These are phyloP conservation scores for Paracentrotus lividus DNA, from an alignment of 53 echinoderm and acorn worm genomes.

Conservation along the genomic window DNA sequence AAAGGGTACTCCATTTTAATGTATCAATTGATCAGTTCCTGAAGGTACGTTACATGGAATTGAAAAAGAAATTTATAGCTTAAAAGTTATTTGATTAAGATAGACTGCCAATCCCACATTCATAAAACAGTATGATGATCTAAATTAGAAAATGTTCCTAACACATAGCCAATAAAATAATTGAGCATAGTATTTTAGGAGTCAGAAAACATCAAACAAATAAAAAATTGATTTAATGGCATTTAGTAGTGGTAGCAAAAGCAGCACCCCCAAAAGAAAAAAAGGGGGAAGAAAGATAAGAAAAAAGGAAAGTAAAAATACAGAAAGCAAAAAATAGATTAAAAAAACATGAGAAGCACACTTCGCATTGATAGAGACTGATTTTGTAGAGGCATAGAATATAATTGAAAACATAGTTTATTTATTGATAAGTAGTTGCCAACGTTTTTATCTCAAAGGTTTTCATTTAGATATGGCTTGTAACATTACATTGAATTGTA, in stretches of 20 bases:
- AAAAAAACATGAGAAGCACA: too few relatives aligned
- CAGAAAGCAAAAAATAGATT: too few relatives aligned
- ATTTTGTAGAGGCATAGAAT: too few relatives aligned
- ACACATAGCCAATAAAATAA: neutral
- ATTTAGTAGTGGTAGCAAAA: too few relatives aligned
- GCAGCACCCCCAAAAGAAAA: too few relatives aligned
- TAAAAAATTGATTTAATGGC: too few relatives aligned
- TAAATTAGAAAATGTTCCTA: neutral
- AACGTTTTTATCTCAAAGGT: too few relatives aligned
- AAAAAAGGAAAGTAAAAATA: too few relatives aligned
- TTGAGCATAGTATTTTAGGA: neutral
- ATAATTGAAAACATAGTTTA: neutral
- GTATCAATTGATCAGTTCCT: neutral
- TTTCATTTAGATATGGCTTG: too few relatives aligned
- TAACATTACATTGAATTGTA: too few relatives aligned
- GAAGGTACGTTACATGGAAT: neutral
- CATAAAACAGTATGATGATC: neutral
- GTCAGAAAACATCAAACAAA: neutral
- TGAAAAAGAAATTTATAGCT: neutral
- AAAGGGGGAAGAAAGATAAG: too few relatives aligned
- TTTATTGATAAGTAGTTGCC: neutral
- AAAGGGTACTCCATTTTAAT: neutral
- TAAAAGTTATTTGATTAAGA: neutral
- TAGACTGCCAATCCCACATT: neutral
- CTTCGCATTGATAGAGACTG: too few relatives aligned